These are phyloP conservation scores for Pherbina coryleti DNA, from an alignment of 2,888 invertebrate species.

Conservation along the genomic window DNA sequence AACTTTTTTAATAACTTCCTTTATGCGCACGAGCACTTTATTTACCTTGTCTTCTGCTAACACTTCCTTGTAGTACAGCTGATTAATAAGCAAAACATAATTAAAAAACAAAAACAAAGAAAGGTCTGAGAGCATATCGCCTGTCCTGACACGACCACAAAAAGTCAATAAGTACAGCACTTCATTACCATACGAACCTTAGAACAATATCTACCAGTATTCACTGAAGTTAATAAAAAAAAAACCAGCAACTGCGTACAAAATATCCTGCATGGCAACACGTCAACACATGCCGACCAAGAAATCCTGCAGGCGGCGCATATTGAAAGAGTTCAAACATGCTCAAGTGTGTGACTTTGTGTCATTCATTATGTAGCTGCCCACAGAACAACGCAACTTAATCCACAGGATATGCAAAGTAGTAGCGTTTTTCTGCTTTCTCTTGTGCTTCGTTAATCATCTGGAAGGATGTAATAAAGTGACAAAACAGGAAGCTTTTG, in stretches of 20 bases:
- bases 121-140: constrained; percentile 5
- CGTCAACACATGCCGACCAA: background rate
- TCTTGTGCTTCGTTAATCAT: background rate
- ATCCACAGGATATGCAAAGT: background rate
- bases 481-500: background rate
- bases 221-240: constrained; percentile 8
- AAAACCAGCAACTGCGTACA: no score
- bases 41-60: constrained; percentile 32
- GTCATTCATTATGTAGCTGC: constrained; percentile 30
- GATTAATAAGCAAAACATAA: constrained; percentile 37
- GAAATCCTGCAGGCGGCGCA: background rate
- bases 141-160: background rate
- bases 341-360: constrained; percentile 33
- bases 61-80: constrained; percentile 37
- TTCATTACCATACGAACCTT: constrained; percentile 7
- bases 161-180: constrained; percentile 31
- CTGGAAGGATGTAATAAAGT: background rate
- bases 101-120: constrained; percentile 25
- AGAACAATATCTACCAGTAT: constrained; percentile 15
- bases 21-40: background rate
- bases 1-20: constrained; percentile 3
- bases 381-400: background rate
- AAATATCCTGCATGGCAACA: background rate
- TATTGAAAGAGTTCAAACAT: constrained; percentile 33
- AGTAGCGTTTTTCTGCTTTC: background rate